Percentiles rank a stretch among this genome's conserved stretches.
Evolutionary conservation across 2,888 invertebrate species (phyloP).

Genomic region (Zaprionus bogoriensis): DNA sequence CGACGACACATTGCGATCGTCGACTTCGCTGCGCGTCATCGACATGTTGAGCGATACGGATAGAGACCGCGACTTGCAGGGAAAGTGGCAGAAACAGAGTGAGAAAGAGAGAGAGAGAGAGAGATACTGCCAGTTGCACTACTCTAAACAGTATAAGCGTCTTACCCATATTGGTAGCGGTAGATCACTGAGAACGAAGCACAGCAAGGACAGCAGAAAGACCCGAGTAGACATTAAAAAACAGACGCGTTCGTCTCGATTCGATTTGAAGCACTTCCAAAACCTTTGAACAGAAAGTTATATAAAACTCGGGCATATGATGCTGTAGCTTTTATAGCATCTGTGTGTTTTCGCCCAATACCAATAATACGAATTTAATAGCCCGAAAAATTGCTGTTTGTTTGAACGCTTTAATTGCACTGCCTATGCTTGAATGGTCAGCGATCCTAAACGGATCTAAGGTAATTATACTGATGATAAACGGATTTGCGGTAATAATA

Average conservation of each 20-base stretch:
- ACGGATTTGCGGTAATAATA: no score
- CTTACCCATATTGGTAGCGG: conserved; percentile 56
- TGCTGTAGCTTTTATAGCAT: conserved; percentile 37
- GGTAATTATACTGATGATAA: background rate
- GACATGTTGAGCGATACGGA: conserved; percentile 72
- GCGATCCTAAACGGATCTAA: conserved; percentile 11
- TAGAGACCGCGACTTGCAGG: conserved; percentile 56
- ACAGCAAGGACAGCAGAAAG: conserved; percentile 24
- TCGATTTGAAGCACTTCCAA: background rate
- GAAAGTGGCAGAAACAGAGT: no score
- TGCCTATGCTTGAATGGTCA: conserved; percentile 42
- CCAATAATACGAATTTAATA: conserved; percentile 50
- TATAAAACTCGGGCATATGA: background rate
- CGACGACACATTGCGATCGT: conserved; percentile 29
- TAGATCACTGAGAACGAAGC: conserved; percentile 34
- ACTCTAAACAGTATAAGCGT: background rate
- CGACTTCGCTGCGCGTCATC: conserved; percentile 54
- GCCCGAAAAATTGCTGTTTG: background rate
- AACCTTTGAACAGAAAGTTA: background rate
- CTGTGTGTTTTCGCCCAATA: background rate
- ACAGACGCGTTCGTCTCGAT: background rate
- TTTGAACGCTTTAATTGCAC: conserved; percentile 1
- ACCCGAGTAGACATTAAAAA: conserved; percentile 35
- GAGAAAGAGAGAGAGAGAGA: background rate
- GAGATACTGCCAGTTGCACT: background rate